Percentiles rank a stretch among this genome's conserved stretches.
phyloP scores from a whole-genome alignment of 30 jellyfish, hydroid and myxozoan genomes.

The Nemopilema nomurai region DNA sequence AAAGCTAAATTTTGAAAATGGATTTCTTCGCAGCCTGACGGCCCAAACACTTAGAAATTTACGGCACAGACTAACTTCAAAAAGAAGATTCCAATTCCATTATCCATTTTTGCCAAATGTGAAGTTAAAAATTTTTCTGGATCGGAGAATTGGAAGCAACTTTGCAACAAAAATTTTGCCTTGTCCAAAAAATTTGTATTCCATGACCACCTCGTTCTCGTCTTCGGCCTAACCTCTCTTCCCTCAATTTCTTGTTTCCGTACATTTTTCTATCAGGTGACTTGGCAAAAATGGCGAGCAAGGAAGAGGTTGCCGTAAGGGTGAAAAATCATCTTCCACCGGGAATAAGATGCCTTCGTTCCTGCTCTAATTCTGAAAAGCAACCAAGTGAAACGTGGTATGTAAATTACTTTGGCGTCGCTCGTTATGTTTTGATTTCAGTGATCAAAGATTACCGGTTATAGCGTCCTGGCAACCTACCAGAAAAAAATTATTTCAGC shows the following conservation, averaged over 20 bases:
- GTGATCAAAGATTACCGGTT: neutral
- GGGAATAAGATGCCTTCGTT: constrained; percentile 38
- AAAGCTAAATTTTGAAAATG: no score
- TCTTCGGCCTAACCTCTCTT: neutral
- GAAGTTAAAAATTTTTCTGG: no score
- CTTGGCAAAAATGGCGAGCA: constrained; percentile 22
- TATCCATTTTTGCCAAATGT: no score
- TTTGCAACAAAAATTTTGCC: no score
- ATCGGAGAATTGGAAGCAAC: no score
- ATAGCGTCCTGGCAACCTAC: no score
- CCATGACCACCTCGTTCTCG: neutral
- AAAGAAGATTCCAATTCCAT: no score
- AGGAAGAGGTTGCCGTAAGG: constrained; percentile 26
- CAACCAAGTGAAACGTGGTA: constrained; percentile 48
- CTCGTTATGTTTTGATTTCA: neutral
- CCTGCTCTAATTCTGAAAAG: constrained; percentile 11
- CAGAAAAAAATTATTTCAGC: no score
- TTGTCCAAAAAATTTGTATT: no score
- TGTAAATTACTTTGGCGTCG: neutral
- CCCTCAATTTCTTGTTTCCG: neutral
- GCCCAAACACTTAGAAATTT: no score
- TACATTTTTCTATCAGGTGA: neutral
- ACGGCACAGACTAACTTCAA: no score
- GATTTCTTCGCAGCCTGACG: no score
- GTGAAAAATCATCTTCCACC: constrained; percentile 49